These are phyloP conservation scores for Limnephilus marmoratus DNA, from an alignment of 2,888 invertebrate species.

Conservation along the genomic window DNA sequence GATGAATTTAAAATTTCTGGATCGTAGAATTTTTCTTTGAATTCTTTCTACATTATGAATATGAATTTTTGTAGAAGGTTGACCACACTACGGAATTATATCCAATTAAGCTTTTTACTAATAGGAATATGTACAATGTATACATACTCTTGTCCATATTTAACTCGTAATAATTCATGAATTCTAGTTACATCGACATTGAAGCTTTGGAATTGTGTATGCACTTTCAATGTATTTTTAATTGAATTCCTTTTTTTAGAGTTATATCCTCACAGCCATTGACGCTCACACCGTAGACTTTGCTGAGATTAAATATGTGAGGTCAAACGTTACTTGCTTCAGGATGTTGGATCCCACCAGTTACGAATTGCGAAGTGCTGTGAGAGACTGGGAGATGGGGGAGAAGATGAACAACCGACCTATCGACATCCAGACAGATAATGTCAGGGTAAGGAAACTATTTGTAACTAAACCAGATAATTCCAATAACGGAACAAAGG, in stretches of 20 bases:
- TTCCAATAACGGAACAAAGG: too few relatives aligned
- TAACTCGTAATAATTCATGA: background rate
- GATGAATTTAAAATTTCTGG: too few relatives aligned
- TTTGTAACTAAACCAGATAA: background rate
- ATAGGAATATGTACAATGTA: too few relatives aligned
- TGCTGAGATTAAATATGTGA: conserved; percentile 77
- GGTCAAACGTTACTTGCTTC: conserved; percentile 84
- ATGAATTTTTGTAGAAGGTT: too few relatives aligned
- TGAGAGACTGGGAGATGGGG: conserved; percentile 74
- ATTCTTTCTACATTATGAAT: too few relatives aligned
- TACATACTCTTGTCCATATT: too few relatives aligned
- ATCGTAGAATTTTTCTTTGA: too few relatives aligned
- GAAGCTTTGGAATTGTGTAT: too few relatives aligned
- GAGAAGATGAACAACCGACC: conserved; percentile 66
- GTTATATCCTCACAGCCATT: conserved; percentile 74
- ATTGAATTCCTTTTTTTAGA: conserved; percentile 67
- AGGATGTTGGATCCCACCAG: conserved; percentile 79
- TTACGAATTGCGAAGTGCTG: conserved; percentile 74
- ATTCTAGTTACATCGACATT: background rate
- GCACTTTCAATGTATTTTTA: background rate
- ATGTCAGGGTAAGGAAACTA: conserved; percentile 53
- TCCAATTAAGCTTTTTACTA: too few relatives aligned
- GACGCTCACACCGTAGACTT: conserved; percentile 82
- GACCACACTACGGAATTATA: too few relatives aligned
- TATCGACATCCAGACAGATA: conserved; percentile 45